Conservation (phyloP, 2,888 invertebrate genomes). For the Seladonia tumulorum region DNA sequence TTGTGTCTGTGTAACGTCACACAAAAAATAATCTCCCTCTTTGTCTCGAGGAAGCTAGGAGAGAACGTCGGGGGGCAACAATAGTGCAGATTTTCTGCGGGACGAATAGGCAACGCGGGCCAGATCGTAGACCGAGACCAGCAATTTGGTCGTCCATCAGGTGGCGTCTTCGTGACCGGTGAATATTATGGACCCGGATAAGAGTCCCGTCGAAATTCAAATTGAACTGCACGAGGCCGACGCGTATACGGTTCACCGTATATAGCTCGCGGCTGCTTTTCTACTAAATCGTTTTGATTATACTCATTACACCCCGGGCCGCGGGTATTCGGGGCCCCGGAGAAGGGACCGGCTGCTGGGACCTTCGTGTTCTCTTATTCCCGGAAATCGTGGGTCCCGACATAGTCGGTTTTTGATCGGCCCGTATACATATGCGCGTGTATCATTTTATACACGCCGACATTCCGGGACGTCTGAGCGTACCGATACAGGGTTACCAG, state of each 20-base stretch:
- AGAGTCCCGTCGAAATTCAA: conserved; percentile 78
- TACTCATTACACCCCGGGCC: conserved; percentile 79
- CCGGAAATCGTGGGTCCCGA: conserved; percentile 72
- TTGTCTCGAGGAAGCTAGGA: conserved; percentile 51
- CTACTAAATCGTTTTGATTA: conserved; percentile 82
- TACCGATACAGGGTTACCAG: not conserved
- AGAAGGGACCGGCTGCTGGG: conserved; percentile 13
- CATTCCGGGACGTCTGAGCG: conserved; percentile 42
- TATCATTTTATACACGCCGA: conserved; percentile 54
- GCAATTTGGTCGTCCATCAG: conserved; percentile 82
- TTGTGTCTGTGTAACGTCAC: conserved; percentile 8
- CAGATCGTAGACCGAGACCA: conserved; percentile 64
- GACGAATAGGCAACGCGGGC: conserved; percentile 68
- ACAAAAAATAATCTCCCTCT: not conserved
- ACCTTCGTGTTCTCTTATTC: conserved; percentile 71
- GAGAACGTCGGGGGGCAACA: conserved; percentile 48
- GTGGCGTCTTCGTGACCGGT: conserved; percentile 83
- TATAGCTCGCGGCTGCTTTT: conserved; percentile 80
- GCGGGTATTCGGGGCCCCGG: conserved; percentile 22
- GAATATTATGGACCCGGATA: conserved; percentile 76
- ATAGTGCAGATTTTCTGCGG: conserved; percentile 61
- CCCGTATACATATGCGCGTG: conserved; percentile 35
- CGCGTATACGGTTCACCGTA: conserved; percentile 44
- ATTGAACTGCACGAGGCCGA: conserved; percentile 77
- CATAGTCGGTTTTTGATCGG: conserved; percentile 47